A percentile compares a stretch with the other conserved stretches of the same genome.
Evolutionary conservation across 2,113 vertebrate genomes (phyloP).

Genomic region (Reinhardtius hippoglossoides): DNA sequence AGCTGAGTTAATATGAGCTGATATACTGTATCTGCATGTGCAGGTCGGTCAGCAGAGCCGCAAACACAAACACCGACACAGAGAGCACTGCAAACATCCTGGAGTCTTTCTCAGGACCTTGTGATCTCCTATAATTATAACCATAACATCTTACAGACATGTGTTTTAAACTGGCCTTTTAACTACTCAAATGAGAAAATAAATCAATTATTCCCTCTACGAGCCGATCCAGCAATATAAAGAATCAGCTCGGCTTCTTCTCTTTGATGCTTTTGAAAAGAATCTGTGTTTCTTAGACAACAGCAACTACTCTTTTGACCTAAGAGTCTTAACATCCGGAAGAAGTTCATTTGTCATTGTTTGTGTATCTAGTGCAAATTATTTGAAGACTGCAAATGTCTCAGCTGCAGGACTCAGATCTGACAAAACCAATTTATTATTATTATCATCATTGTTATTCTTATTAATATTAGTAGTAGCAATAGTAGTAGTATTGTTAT

Average conservation of each 20-base stretch:
- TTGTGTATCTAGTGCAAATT: not conserved
- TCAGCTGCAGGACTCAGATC: no score
- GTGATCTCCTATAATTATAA: slow-evolving; percentile 60
- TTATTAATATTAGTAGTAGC: no score
- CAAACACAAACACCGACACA: not conserved
- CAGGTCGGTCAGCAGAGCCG: no score
- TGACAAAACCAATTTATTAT: no score
- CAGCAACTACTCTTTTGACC: not conserved
- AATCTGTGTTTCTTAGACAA: not conserved
- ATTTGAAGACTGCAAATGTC: not conserved
- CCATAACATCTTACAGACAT: slow-evolving; percentile 57
- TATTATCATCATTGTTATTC: no score
- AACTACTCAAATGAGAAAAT: slow-evolving; percentile 46
- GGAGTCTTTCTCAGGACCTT: slow-evolving; percentile 64
- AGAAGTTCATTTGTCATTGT: not conserved
- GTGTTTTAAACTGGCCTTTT: slow-evolving; percentile 30
- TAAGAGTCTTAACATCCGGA: not conserved
- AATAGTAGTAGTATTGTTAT: no score
- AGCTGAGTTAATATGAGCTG: not conserved
- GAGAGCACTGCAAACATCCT: slow-evolving; percentile 31
- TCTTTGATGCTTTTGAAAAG: slow-evolving; percentile 38
- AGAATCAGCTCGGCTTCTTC: slow-evolving; percentile 5
- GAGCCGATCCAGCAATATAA: slow-evolving; percentile 13
- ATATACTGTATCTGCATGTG: not conserved
- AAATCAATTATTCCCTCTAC: slow-evolving; percentile 1